Evolutionary conservation across 2,888 invertebrate genomes (phyloP).

Genomic region (Hedya salicella): DNA sequence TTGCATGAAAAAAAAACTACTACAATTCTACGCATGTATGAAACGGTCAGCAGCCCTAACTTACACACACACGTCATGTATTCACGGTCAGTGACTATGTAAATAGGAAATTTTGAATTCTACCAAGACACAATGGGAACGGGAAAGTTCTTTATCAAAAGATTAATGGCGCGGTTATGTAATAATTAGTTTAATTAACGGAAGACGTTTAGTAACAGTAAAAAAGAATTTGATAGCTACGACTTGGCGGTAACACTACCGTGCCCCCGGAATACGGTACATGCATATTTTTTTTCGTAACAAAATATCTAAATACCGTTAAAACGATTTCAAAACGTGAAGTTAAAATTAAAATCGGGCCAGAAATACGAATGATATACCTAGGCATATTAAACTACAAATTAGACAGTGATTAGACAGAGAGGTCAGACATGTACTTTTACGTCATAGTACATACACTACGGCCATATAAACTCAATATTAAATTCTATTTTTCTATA

Average conservation of each 20-base stretch:
- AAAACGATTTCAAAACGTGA: no score
- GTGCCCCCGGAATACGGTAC: no score
- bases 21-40: background rate
- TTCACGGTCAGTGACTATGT: constrained; percentile 82
- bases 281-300: no score
- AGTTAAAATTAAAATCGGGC: no score
- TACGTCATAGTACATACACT: no score
- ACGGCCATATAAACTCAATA: no score
- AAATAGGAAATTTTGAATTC: constrained; percentile 71
- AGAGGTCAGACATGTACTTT: no score
- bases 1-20: background rate
- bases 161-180: constrained; percentile 34
- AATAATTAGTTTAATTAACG: constrained; percentile 39
- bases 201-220: constrained; percentile 3
- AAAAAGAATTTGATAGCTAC: background rate
- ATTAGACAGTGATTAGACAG: no score
- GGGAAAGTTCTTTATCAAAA: constrained; percentile 44
- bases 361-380: no score
- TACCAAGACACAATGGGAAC: constrained; percentile 50
- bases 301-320: no score
- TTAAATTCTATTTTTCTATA: no score
- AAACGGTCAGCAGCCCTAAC: constrained; percentile 16
- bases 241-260: background rate
- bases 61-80: constrained; percentile 53
- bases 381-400: no score